These are phyloP conservation scores for Vanacampus margaritifer DNA, from an alignment of 2,113 vertebrate genomes.

Conservation along the genomic window DNA sequence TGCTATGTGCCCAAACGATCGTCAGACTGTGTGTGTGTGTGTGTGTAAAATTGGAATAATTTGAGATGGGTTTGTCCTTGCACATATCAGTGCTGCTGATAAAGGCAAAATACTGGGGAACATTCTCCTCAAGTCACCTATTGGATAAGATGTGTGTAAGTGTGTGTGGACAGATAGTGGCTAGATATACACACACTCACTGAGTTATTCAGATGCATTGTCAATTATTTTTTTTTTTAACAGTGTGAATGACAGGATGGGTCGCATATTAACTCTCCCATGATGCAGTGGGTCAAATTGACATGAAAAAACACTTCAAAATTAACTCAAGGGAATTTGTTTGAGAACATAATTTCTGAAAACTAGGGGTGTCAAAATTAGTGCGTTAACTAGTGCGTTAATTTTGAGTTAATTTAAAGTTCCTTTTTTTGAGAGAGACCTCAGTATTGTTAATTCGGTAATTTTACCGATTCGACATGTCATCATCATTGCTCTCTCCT, in stretches of 20 bases:
- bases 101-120: constrained; percentile 13
- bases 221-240: constrained; percentile 1
- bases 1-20: not conserved
- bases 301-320: no score
- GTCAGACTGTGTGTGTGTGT: not conserved
- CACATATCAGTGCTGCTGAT: not conserved
- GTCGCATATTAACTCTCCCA: not conserved
- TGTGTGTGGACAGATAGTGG: constrained; percentile 10
- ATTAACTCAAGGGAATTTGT: no score
- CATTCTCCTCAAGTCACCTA: constrained; percentile 25
- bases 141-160: constrained; percentile 28
- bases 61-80: not conserved
- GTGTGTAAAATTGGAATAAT: not conserved
- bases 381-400: no score
- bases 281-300: not conserved
- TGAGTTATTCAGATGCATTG: constrained; percentile 36
- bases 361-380: no score
- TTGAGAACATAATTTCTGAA: no score
- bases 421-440: no score
- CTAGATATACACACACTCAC: no score
- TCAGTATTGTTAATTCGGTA: no score
- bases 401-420: no score
- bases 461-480: no score
- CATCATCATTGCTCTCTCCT: no score
- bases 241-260: not conserved